Evolutionary conservation across 2,797 vertebrate species (phyloP).

Genomic region (Sylvia borin): DNA sequence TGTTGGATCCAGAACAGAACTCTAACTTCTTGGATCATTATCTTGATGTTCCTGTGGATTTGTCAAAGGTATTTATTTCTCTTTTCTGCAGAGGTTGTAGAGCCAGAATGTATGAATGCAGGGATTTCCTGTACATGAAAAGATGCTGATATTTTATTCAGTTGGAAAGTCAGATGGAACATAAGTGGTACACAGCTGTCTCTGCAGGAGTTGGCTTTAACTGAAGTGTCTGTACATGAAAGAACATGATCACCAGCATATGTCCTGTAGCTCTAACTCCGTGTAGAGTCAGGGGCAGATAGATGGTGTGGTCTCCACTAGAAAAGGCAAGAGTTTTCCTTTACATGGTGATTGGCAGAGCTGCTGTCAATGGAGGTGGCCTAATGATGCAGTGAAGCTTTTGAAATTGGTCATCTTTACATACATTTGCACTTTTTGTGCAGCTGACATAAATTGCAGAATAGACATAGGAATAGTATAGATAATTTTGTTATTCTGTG

Average conservation of each 20-base stretch:
- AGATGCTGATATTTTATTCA: not conserved
- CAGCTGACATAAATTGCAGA: not conserved
- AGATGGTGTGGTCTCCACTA: not conserved
- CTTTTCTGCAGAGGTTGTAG: not conserved
- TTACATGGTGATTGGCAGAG: not conserved
- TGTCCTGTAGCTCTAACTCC: not conserved
- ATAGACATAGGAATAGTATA: not conserved
- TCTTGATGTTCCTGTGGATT: conserved; percentile 94
- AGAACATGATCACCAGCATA: not conserved
- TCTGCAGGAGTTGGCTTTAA: not conserved
- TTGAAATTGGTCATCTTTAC: not conserved
- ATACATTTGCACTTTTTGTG: not conserved
- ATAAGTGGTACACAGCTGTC: not conserved
- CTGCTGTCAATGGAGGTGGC: not conserved
- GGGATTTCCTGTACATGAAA: not conserved
- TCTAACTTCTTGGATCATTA: conserved; percentile 97
- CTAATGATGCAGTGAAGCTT: not conserved
- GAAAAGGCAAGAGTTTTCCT: not conserved
- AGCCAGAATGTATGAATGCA: not conserved
- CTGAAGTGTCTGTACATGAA: not conserved
- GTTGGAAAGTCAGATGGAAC: not conserved
- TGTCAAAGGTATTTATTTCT: conserved; percentile 89
- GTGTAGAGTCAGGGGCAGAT: not conserved
- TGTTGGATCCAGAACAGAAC: conserved; percentile 97
- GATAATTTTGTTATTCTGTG: not conserved